These are phyloP conservation scores for Monodelphis domestica DNA, from an alignment of 2,797 vertebrate species.

Conservation along the genomic window DNA sequence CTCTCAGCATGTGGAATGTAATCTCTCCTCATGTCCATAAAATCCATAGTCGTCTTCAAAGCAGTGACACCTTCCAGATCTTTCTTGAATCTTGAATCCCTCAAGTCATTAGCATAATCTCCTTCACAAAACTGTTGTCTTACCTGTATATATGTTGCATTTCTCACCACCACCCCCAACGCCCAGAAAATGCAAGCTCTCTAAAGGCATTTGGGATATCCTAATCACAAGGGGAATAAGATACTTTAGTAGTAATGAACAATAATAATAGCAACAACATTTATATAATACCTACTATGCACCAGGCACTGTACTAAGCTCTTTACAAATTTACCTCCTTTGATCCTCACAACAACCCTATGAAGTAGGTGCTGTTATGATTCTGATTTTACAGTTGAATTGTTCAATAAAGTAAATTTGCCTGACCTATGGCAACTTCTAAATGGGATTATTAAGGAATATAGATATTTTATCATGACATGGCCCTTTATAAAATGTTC, in stretches of 20 bases:
- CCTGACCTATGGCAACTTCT: neutral
- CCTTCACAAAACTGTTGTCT: neutral
- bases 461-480: neutral
- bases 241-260: neutral
- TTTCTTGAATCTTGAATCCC: neutral
- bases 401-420: neutral
- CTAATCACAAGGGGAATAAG: neutral
- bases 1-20: neutral
- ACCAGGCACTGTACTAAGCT: neutral
- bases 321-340: neutral
- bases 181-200: neutral
- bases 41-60: neutral
- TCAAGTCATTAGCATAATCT: neutral
- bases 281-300: neutral
- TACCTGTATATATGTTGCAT: neutral
- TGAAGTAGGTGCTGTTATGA: neutral
- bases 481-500: neutral
- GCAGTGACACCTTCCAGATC: neutral
- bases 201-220: neutral
- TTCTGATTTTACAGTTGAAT: neutral
- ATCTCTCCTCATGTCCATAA: neutral
- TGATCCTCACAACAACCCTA: neutral
- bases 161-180: neutral
- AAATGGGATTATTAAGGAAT: neutral
- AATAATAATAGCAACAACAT: neutral